Percentiles rank a stretch among this genome's conserved stretches.
phyloP scores from a whole-genome alignment of 2,797 vertebrate species.

The Arnoldichthys spilopterus region DNA sequence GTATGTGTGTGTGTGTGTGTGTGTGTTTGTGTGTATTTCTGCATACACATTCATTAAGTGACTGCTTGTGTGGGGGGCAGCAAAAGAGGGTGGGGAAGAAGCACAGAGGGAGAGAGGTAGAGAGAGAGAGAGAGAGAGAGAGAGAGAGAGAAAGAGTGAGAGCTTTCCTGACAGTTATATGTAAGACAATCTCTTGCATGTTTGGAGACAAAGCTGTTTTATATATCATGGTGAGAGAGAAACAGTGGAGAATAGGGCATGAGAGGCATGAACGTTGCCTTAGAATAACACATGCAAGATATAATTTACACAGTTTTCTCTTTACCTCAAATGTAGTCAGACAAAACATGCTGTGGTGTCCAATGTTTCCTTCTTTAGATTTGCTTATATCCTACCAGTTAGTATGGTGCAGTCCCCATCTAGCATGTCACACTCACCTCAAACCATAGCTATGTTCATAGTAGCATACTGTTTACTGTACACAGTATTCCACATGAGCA shows the following conservation, averaged over 20 bases:
- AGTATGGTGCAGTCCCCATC: too few relatives aligned
- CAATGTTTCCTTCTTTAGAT: too few relatives aligned
- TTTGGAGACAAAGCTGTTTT: not conserved
- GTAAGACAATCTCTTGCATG: not conserved
- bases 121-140: not conserved
- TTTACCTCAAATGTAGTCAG: too few relatives aligned
- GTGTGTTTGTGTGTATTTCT: not conserved
- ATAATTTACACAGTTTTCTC: too few relatives aligned
- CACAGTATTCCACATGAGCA: too few relatives aligned
- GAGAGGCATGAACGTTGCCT: not conserved
- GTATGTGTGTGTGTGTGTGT: conserved; percentile 5
- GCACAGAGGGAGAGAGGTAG: not conserved
- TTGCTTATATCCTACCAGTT: too few relatives aligned
- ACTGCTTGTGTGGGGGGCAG: not conserved
- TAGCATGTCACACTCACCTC: too few relatives aligned
- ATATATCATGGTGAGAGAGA: conserved; percentile 42
- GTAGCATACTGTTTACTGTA: too few relatives aligned
- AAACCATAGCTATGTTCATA: too few relatives aligned
- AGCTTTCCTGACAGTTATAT: not conserved
- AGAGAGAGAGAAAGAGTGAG: conserved; percentile 18
- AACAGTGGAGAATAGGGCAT: too few relatives aligned
- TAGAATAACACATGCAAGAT: not conserved
- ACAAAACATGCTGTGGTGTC: too few relatives aligned
- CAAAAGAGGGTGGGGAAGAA: not conserved
- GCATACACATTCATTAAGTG: not conserved